Base-by-base conservation (phyloP, 1,140 invertebrate species). In the Aphaenogaster floridana region DNA sequence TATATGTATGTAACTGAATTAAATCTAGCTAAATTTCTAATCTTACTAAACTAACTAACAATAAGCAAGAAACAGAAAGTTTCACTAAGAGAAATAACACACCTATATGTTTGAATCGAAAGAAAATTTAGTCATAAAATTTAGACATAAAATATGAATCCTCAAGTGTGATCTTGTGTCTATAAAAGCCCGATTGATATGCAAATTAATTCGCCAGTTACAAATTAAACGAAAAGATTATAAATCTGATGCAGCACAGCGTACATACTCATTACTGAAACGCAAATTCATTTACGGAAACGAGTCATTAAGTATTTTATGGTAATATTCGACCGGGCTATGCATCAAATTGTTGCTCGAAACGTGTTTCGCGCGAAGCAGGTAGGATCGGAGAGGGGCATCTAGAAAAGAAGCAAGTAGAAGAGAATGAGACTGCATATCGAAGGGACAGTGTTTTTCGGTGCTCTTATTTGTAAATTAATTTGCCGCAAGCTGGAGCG, bases 391-490 rank as follows among this genome's bases (percentile, higher is more conserved):
- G 45, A 64, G n/a, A 13, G 42, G 2, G 1, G 15, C 8, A 9
- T 3, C 13, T 13, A 39, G 13, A 45, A 71, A 76, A 86, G 68
- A 76, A 89, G 63, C 69, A 86, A 77, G 28, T 9, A 36, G 34
- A 71, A 68, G 52, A 88, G 50, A 81, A 90, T 86, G 69, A 86
- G 64, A 86, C 63, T 83, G 88, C 86, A 81, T 88, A 88, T 88
- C 68, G 76, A 86, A 85, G 66, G 64, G 74, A 86, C 69, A 78
- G 66, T 69, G 78, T 52, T 57, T 79, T 81, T 74, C 17, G 89
- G 57, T 91, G 78, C 61, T 88, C 87, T 91, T 90, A 76, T 90
- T 91, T 91, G 79, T 86, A 91, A 88, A 90, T 91, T 90, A 91
- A 91, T 91, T 86, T 90, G 74, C 86, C 61, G 61, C 50, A 48